Base-by-base conservation (phyloP, 2,888 invertebrate species). In the Anoplius nigerrimus region DNA sequence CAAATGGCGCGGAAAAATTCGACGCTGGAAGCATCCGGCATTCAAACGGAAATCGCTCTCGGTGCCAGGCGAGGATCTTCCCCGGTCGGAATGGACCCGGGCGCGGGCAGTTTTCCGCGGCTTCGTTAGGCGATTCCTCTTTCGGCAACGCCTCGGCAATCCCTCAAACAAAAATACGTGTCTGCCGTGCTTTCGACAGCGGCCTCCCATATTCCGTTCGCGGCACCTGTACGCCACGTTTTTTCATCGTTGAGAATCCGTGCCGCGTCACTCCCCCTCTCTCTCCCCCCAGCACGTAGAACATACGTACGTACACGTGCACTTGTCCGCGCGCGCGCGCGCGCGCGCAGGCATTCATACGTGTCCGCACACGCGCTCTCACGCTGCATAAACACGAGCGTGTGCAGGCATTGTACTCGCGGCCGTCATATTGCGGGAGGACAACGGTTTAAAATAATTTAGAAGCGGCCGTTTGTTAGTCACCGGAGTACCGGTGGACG, bases 381-480 rank as follows among this genome's bases (percentile, higher is more conserved):
- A 54, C 48, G 54, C 62, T 68, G 63, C 63, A 62, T 54, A 34
- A 34, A 34, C 34, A 34, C 34, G 34, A 1, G 34, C 34, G 34
- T 6, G 34, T 6, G 11, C 34, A 1, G 34, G 34, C 11, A 34
- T 34, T 34, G 34, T 34, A 34, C 34, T 13, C 11, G 57, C 43
- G 62, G 20, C 61, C 76, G 78, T 69, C 71, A 75, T 72, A 76
- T 79, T 66, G 78, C 77, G 56, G 45, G 57, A 62, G 71, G 46
- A 72, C 71, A 71, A 79, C 74, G 69, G 71, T 79, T 78, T 79
- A 78, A 79, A 78, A 79, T 79, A 78, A 78, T 79, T 78, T 76
- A 76, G 72, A 72, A 67, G 65, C 70, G 55, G n/a, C 21, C 45
- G 21, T 53, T 43, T 46, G 27, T 51, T 42, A 53, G 43, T 61